Evolutionary conservation across 2,113 vertebrate genomes (phyloP), one percentile per base, ranked within the genome.

Genomic region (Sialia sialis): DNA sequence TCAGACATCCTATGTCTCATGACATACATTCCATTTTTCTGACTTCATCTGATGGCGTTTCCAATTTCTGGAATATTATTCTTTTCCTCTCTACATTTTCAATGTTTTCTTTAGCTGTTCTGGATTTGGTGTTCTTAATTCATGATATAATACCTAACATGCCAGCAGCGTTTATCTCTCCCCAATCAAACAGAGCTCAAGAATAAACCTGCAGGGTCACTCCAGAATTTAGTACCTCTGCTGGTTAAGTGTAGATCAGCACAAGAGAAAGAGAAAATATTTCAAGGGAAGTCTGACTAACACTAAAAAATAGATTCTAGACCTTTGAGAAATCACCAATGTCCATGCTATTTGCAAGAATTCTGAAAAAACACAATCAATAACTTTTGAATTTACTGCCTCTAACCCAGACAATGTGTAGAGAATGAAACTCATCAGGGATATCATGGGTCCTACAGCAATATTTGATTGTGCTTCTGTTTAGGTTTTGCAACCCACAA

Each of bases 41-140:
- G 75, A 90, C 59, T 94, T 93, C 46, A 88, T 84, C 29, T 93
- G 68, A 94, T 85, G 62, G 74, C 32, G 87, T 95, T 95, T 95
- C 73, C 93, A 85, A 75, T 91, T 87, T 87, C 58, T 82, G 55
- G 14, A 73, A 48, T 85, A 93, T 93, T 91, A 59, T 75, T 95
- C 30, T 91, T 85, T 86, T 26, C 36, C 39, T 93, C 13, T 21
- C 5, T 8, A 75, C 4, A 3, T 84, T 77, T 86, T 85, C 0
- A 0, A 8, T 49, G 30, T 59, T 93, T 63, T n/a, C 30, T 32
- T 78, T 93, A 81, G 44, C 54, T 66, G 7, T 27, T 82, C 59
- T 67, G 62, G 49, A 75, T 74, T 70, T 91, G 34, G 13, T 74
- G 26, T 69, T 29, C 30, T 66, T 49, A 30, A 91, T 79, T 85